phyloP scores from a whole-genome alignment of 2,888 invertebrate species.

The Magallana nippona region DNA sequence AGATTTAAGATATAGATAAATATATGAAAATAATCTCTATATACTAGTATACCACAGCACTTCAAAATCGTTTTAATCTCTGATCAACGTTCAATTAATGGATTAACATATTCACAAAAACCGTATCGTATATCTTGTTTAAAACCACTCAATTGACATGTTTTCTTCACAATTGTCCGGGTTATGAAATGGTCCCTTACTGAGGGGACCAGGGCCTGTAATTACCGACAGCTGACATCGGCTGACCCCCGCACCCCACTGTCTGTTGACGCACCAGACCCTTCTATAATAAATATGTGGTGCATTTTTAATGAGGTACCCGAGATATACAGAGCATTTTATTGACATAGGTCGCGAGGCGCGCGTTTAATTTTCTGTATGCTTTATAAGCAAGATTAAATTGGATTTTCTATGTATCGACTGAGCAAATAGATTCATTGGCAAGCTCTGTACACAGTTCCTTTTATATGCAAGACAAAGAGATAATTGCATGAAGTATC shows the following conservation, averaged over 20 bases:
- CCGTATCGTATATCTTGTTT: no score
- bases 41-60: no score
- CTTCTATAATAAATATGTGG: not conserved
- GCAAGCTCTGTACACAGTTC: conserved; percentile 4
- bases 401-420: not conserved
- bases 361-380: not conserved
- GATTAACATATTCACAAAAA: no score
- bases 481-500: no score
- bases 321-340: not conserved
- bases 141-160: no score
- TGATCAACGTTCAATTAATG: no score
- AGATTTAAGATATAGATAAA: no score
- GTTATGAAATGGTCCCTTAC: no score
- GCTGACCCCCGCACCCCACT: not conserved
- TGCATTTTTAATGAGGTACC: conserved; percentile 20
- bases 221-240: not conserved
- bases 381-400: conserved; percentile 28
- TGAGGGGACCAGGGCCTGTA: not conserved
- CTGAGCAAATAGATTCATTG: conserved; percentile 24
- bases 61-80: no score
- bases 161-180: no score
- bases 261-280: not conserved
- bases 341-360: conserved; percentile 8
- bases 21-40: no score
- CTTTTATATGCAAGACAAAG: no score